A percentile compares a stretch with the other conserved stretches of the same genome.
These are phyloP conservation scores for Ctenochaetus hawaiiensis DNA, from an alignment of 2,797 vertebrate species.

Conservation along the genomic window DNA sequence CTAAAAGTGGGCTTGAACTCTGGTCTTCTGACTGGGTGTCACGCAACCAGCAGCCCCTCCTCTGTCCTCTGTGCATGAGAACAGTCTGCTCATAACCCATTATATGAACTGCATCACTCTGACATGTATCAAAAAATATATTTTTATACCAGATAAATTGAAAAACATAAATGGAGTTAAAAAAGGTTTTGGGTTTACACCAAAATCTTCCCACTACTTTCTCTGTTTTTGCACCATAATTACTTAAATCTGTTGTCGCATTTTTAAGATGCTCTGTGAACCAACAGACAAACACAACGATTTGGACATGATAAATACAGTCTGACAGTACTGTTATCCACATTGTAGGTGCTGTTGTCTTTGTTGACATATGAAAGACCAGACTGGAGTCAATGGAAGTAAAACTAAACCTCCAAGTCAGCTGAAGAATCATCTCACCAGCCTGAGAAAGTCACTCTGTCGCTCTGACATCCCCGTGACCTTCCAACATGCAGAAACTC, in stretches of 20 bases:
- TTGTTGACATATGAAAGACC: not conserved
- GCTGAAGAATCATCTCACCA: constrained; percentile 21
- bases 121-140: too few relatives aligned
- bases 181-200: not conserved
- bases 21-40: too few relatives aligned
- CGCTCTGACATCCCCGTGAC: constrained; percentile 58
- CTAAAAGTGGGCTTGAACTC: too few relatives aligned
- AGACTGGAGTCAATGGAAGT: constrained; percentile 9
- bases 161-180: not conserved
- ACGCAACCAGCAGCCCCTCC: too few relatives aligned
- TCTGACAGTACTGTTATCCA: not conserved
- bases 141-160: not conserved
- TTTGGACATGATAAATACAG: not conserved
- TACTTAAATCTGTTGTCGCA: not conserved
- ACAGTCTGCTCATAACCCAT: too few relatives aligned
- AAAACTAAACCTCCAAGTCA: constrained; percentile 24
- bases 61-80: too few relatives aligned
- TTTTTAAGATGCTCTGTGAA: not conserved
- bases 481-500: constrained; percentile 60
- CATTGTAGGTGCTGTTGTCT: not conserved
- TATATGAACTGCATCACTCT: too few relatives aligned
- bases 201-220: not conserved
- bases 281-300: not conserved
- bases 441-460: constrained; percentile 39
- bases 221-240: not conserved